Base-by-base conservation (phyloP, 2,797 vertebrate species). In the Sparus aurata region DNA sequence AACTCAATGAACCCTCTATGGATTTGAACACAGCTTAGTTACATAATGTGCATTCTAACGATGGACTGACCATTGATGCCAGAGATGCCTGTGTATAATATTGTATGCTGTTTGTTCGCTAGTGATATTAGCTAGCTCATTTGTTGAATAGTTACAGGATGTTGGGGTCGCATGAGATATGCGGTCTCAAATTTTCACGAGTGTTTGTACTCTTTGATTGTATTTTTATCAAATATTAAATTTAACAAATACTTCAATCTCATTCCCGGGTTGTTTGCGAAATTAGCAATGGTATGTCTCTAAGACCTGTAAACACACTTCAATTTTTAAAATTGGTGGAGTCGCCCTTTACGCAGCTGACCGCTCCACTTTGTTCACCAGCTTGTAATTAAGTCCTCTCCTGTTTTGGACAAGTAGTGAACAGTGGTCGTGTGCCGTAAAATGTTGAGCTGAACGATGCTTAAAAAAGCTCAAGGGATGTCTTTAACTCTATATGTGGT, bases 21-120 rank as follows among this genome's bases (percentile, higher is more conserved):
- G 9, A 25, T 58, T 64, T 58, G 23, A 53, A 73, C 12, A 46
- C 59, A 69, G 27, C 41, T 64, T 52, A 12, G 64, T 15, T 46
- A 1, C n/a, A 52, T 18, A n/a, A 20, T 11, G 3, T 69, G 20
- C 34, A 59, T 70, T 78, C 59, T 65, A 64, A 46, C 12, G 1
- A 15, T 46, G 16, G 15, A 69, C 18, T 23, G 17, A 50, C 43
- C 13, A 43, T 20, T 53, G 38, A 34, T 34, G 34, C 8, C 34
- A 34, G 34, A 9, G 15, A 43, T 23, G 16, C n/a, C 1, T 64
- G 27, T 47, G 27, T 52, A 5, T 72, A 17, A 17, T 45, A 22
- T 4, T 62, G 3, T 7, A 3, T 49, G 15, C 11, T 17, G n/a
- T 69, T 63, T 53, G 34, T 59, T 41, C 30, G 8, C 18, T n/a